Percentiles rank a stretch among this genome's conserved stretches.
Conservation (phyloP, 2,888 invertebrate genomes). For the Nineta flava region DNA sequence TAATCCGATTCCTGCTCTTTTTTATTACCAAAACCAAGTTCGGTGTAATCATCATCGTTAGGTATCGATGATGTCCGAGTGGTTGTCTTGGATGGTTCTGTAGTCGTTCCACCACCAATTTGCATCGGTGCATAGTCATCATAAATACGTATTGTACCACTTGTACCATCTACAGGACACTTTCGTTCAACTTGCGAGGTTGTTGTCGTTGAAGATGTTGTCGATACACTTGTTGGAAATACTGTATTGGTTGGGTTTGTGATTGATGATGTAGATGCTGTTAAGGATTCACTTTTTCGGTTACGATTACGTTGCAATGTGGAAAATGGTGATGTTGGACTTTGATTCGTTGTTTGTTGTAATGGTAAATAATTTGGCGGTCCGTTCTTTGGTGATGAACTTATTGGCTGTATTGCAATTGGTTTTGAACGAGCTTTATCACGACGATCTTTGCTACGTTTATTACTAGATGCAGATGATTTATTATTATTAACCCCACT, state of each 20-base stretch:
- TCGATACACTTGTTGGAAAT: conserved; percentile 5
- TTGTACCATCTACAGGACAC: conserved; percentile 23
- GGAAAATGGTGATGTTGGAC: conserved; percentile 26
- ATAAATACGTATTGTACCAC: conserved; percentile 19
- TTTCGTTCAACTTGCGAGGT: conserved; percentile 17
- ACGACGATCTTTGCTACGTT: conserved; percentile 18
- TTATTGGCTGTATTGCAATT: conserved; percentile 37
- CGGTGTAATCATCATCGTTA: conserved; percentile 18
- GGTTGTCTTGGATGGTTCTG: too few species aligned
- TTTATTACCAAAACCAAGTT: conserved; percentile 22
- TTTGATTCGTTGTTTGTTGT: conserved; percentile 25
- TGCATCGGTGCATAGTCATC: conserved; percentile 15
- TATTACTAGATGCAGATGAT: conserved; percentile 12
- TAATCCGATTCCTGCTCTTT: conserved; percentile 18
- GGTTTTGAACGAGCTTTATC: conserved; percentile 41
- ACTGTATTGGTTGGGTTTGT: conserved; percentile 6
- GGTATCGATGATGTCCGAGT: not conserved
- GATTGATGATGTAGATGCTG: too few species aligned
- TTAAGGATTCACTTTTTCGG: conserved; percentile 11
- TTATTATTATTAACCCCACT: conserved; percentile 20
- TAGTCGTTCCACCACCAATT: not conserved
- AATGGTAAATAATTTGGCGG: conserved; percentile 30
- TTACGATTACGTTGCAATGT: conserved; percentile 3
- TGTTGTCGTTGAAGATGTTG: conserved; percentile 8
- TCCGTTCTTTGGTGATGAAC: conserved; percentile 27